Evolutionary conservation across 2,797 vertebrate species (phyloP), one percentile per base, ranked within the genome.

Genomic region (Microctenopoma lineatum): DNA sequence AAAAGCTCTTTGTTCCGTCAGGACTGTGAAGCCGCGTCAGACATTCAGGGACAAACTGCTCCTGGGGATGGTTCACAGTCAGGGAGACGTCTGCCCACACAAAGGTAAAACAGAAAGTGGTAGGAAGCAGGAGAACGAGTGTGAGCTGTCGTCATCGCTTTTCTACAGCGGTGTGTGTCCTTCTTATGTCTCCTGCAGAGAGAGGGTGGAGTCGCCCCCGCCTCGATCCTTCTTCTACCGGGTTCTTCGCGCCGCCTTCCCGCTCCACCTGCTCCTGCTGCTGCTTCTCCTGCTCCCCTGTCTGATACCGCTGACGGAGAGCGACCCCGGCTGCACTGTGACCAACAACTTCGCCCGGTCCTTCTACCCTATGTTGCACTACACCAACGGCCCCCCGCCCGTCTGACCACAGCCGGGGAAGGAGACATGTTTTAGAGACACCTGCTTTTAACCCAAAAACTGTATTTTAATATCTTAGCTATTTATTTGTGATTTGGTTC

Each of bases 291-390:
- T 97, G 1, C 90, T 98, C 42, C 93, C 95, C 52, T 96, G 94
- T 70, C 86, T 98, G 73, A 88, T 98, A 38, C 97, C 96, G 0
- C 73, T 89, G 68, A 94, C 95, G 0, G 95, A 96, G 58, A 93
- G 95, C 1, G 95, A 96, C 70, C 92, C 95, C 86, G 92, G 96
- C 92, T 99, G 98, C 79, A 91, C 93, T 0, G 92, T 92, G 36
- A 86, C 94, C 84, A 98, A 99, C 91, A 98, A 97, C 92, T 98
- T 98, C 0, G 96, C 96, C 73, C 90, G 94, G 5, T 99, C 98
- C 12, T 96, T 99, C 73, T 93, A 98, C 79, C 97, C 95, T 44
- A 99, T 97, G 97, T 81, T 99, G 51, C 93, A 66, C 57, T 99
- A 98, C 79, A 97, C 94, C 87, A 97, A 97, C 0, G 97, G 98